Base-by-base conservation (phyloP, 2,888 invertebrate species). In the Pycnomerus fuliginosus region DNA sequence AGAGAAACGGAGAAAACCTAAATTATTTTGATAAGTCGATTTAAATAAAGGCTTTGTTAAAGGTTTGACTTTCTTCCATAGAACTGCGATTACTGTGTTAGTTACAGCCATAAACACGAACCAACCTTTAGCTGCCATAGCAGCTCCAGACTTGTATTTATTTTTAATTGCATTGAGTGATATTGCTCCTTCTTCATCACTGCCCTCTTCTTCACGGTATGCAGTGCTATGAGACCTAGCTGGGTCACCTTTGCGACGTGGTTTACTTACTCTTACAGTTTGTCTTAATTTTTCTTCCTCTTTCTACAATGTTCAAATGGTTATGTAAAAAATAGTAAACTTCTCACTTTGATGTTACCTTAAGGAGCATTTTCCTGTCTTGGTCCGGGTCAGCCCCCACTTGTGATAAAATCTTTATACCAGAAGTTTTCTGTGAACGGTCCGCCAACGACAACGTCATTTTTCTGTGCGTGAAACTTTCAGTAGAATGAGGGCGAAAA, bases 401-500 rank as follows among this genome's bases (percentile, higher is more conserved):
- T 71, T 91, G 92, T 1, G 95, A 93, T 56, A 99, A 75, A 40
- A 99, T 93, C 75, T 97, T 96, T 63, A 99, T 97, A 34, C 94
- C 93, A 1, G 89, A 86, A 0, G 93, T 90, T 74, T 96, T 96
- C 34, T 90, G 86, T 27, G 93, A 90, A 36, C 96, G 80, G 73
- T 99, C 98, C 0, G 98, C 98, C 56, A 98, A 77, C 0, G 96
- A 97, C 73, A 98, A 80, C 0, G 98, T 99, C 90, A 99, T 97
- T 80, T 99, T 99, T 56, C 96, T 83, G 72, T 99, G 98, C 0
- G 99, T 99, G 74, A 97, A 95, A 13, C 97, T 97, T 69, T 99
- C 98, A 0, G 98, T 99, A 0, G 98, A 98, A 70, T 97, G 96
- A 0, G 99, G 99, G 27, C 98, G 80, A 85, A 99, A 99, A 1